phyloP scores from a whole-genome alignment of 2,113 vertebrate genomes.

The Macquaria australasica region DNA sequence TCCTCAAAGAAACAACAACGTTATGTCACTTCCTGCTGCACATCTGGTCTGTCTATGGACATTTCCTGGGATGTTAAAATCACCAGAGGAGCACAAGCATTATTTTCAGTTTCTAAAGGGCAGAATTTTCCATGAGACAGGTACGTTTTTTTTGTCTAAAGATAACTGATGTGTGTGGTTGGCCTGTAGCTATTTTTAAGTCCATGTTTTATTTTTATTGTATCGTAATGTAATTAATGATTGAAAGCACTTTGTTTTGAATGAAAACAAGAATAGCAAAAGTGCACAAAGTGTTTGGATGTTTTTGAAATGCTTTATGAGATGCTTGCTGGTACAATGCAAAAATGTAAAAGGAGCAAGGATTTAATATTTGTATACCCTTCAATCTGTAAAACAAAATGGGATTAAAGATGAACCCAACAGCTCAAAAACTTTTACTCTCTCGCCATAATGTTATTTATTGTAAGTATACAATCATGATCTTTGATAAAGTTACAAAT shows the following conservation, averaged over 20 bases:
- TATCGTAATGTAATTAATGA: conserved; percentile 16
- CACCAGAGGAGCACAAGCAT: conserved; percentile 11
- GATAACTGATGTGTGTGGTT: conserved; percentile 19
- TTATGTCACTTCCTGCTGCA: conserved; percentile 61
- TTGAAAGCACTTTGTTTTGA: conserved; percentile 43
- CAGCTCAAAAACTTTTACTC: conserved; percentile 3
- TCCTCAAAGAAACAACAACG: conserved; percentile 40
- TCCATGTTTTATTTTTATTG: conserved; percentile 14
- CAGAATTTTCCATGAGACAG: conserved; percentile 51
- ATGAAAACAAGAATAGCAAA: conserved; percentile 23
- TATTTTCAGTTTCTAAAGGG: conserved; percentile 43
- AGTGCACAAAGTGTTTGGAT: conserved; percentile 21
- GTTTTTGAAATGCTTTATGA: conserved; percentile 45
- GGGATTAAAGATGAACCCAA: conserved; percentile 43
- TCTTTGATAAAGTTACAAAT: neutral
- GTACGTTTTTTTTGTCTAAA: conserved; percentile 18
- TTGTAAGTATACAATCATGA: neutral
- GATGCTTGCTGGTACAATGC: conserved; percentile 75
- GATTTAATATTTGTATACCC: conserved; percentile 15
- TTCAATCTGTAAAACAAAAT: conserved; percentile 39
- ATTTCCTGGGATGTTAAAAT: conserved; percentile 53
- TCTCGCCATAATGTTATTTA: neutral
- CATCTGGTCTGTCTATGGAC: conserved; percentile 28
- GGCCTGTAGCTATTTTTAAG: conserved; percentile 9
- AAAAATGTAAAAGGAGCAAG: conserved; percentile 25